Conservation (phyloP, 2,888 invertebrate species). For the Eristalis tenax region DNA sequence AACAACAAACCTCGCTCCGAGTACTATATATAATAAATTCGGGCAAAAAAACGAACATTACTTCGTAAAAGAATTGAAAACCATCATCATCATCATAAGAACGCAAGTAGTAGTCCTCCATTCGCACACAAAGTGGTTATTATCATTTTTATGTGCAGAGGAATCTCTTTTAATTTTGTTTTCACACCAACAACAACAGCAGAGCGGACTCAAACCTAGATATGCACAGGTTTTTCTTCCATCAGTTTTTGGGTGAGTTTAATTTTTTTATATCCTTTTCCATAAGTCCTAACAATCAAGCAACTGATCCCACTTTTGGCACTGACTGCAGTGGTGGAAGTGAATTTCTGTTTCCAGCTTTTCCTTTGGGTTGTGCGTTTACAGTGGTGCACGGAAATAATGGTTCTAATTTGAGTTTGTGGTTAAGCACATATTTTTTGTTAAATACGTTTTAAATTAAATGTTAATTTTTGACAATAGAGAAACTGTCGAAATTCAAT, state of each 20-base stretch:
- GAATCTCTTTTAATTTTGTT: constrained; percentile 66
- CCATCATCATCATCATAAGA: constrained; percentile 53
- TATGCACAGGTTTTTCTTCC: constrained; percentile 12
- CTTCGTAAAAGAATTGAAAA: constrained; percentile 59
- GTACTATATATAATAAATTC: constrained; percentile 10
- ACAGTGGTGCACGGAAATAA: background rate
- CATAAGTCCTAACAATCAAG: constrained; percentile 46
- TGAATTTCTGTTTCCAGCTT: background rate
- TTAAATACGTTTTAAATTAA: too few species aligned
- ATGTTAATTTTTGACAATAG: too few species aligned
- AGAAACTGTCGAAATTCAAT: too few species aligned
- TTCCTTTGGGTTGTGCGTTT: background rate
- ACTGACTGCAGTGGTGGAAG: constrained; percentile 7
- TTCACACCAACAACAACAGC: constrained; percentile 11
- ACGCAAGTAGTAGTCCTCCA: constrained; percentile 47
- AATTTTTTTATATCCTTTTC: constrained; percentile 52
- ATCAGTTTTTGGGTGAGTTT: constrained; percentile 30
- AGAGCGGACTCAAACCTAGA: background rate
- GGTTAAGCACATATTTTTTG: too few species aligned
- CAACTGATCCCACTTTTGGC: constrained; percentile 52
- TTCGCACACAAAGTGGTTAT: constrained; percentile 63
- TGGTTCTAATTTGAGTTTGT: too few species aligned
- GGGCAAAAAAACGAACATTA: constrained; percentile 2
- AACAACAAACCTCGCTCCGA: background rate
- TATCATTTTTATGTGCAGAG: constrained; percentile 68